phyloP scores from a whole-genome alignment of 2,888 invertebrate species.

The Hirtodrosophila cameraria region DNA sequence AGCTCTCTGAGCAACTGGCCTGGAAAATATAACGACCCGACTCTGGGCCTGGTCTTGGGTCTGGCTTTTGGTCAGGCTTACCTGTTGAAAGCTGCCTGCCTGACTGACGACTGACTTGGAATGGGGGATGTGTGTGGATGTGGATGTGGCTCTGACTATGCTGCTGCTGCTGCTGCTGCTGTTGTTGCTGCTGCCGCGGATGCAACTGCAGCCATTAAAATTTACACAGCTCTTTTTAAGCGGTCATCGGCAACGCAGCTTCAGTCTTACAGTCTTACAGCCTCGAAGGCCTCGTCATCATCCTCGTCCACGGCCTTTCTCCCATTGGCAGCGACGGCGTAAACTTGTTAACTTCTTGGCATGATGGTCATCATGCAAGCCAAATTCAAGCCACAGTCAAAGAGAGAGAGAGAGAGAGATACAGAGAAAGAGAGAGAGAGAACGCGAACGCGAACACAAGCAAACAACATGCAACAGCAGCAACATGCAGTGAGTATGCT shows the following conservation, averaged over 20 bases:
- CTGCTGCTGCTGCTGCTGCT: slow-evolving; percentile 6
- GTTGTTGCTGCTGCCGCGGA: slow-evolving; percentile 46
- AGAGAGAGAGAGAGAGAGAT: slow-evolving; percentile 28
- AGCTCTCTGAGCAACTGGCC: slow-evolving; percentile 32
- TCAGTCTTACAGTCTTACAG: slow-evolving; percentile 33
- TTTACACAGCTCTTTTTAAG: slow-evolving; percentile 72
- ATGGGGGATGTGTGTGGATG: slow-evolving; percentile 30
- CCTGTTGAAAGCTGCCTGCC: slow-evolving; percentile 57
- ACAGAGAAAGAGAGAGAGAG: slow-evolving; percentile 31
- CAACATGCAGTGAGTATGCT: slow-evolving; percentile 9
- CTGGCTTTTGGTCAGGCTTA: slow-evolving; percentile 26
- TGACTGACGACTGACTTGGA: slow-evolving; percentile 35
- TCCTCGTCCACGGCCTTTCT: slow-evolving; percentile 67
- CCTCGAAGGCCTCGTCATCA: slow-evolving; percentile 51
- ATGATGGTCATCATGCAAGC: slow-evolving; percentile 77
- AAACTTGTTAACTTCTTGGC: slow-evolving; percentile 78
- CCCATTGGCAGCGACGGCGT: slow-evolving; percentile 74
- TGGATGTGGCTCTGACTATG: slow-evolving; percentile 6
- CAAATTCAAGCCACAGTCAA: slow-evolving; percentile 44
- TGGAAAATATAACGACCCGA: slow-evolving; percentile 46
- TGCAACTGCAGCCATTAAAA: slow-evolving; percentile 74
- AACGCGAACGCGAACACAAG: slow-evolving; percentile 39
- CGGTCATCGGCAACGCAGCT: slow-evolving; percentile 57
- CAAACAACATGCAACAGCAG: slow-evolving; percentile 55
- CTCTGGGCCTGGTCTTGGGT: slow-evolving; percentile 12